These are phyloP conservation scores for Diadegma fenestrale DNA, from an alignment of 2,888 invertebrate species.

Conservation along the genomic window DNA sequence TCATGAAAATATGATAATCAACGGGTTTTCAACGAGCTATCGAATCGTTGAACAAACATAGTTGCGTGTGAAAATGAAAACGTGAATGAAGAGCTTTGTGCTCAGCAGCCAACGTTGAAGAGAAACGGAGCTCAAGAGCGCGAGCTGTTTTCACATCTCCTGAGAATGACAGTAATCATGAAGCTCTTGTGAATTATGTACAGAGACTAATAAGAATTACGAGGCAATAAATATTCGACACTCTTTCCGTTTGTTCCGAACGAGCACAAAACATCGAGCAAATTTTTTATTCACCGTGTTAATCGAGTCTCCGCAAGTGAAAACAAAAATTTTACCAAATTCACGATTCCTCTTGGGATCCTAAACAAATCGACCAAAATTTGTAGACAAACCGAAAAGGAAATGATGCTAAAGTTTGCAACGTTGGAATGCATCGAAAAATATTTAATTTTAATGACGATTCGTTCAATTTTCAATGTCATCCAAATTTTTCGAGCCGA, in stretches of 20 bases:
- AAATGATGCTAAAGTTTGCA: too few species aligned
- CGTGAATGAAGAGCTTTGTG: neutral
- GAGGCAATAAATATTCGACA: neutral
- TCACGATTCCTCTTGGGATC: neutral
- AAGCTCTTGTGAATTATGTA: neutral
- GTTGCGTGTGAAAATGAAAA: neutral
- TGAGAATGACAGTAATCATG: neutral
- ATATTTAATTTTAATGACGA: too few species aligned
- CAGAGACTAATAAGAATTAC: neutral
- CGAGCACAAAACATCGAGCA: neutral
- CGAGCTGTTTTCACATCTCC: neutral
- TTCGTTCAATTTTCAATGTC: too few species aligned
- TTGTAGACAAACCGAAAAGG: neutral
- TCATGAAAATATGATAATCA: constrained; percentile 36
- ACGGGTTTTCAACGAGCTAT: constrained; percentile 14
- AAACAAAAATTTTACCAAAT: neutral
- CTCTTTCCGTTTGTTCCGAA: neutral
- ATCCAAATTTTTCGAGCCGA: too few species aligned
- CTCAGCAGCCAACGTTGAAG: neutral
- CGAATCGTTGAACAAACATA: constrained; percentile 23
- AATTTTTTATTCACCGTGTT: neutral
- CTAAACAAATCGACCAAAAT: neutral
- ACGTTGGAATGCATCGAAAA: too few species aligned
- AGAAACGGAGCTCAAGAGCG: neutral
- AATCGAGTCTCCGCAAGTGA: neutral